These are phyloP conservation scores for Malurus elegans DNA, from an alignment of 2,113 vertebrate genomes.

Conservation along the genomic window DNA sequence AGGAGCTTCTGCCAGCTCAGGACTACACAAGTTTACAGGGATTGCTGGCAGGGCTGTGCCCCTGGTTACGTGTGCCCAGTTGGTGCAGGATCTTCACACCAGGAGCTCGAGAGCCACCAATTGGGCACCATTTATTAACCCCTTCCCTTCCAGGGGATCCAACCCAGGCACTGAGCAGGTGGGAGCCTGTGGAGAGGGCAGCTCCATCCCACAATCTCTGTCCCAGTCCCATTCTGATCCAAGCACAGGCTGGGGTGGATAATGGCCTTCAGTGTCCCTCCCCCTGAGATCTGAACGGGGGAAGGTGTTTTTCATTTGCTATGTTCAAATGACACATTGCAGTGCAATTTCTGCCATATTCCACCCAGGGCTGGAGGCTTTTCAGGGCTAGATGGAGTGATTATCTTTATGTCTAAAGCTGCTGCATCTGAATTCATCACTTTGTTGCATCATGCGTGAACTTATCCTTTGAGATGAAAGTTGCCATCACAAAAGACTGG, in stretches of 20 bases:
- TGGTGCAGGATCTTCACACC: neutral
- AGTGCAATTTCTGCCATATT: slow-evolving; percentile 28
- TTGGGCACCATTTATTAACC: neutral
- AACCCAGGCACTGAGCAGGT: neutral
- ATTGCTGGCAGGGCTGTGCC: neutral
- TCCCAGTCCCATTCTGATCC: neutral
- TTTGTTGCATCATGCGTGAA: slow-evolving; percentile 53
- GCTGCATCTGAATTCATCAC: slow-evolving; percentile 51
- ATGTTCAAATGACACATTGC: slow-evolving; percentile 20
- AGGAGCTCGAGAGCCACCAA: neutral
- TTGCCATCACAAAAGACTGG: neutral
- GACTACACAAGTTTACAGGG: neutral
- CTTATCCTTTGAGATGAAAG: slow-evolving; percentile 30
- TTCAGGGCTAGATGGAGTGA: slow-evolving; percentile 37
- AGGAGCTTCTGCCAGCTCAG: neutral
- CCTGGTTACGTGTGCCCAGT: neutral
- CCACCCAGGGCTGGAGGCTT: slow-evolving; percentile 31
- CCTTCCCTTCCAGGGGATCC: neutral
- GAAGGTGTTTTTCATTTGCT: slow-evolving; percentile 38
- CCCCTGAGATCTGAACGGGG: neutral
- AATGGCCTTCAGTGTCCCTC: neutral
- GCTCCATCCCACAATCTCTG: neutral
- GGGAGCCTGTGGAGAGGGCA: neutral
- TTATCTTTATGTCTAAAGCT: slow-evolving; percentile 52
- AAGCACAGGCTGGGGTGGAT: neutral